Conservation (phyloP, 53 echinoderm and acorn worm genomes). For the Henricia sp. region DNA sequence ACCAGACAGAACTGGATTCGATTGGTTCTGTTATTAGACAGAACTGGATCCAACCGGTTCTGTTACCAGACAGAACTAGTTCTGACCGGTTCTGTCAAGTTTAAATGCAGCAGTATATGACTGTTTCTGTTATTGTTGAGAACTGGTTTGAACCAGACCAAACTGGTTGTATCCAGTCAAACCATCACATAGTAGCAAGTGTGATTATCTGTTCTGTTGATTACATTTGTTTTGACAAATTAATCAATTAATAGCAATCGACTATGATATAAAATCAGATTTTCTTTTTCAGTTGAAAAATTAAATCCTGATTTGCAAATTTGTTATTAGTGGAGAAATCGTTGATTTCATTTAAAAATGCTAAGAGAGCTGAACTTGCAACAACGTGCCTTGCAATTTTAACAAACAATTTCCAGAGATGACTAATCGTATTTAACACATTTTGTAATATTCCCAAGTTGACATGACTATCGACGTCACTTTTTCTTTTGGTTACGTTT, state of each 20-base stretch:
- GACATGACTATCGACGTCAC: too few species aligned
- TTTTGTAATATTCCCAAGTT: too few species aligned
- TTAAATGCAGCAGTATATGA: too few species aligned
- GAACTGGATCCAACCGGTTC: conserved; percentile 3
- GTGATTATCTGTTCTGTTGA: too few species aligned
- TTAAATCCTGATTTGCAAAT: not conserved
- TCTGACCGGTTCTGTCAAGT: not conserved
- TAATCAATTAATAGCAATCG: too few species aligned
- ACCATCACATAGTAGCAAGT: too few species aligned
- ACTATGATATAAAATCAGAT: not conserved
- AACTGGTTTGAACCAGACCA: not conserved
- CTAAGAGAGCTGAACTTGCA: conserved; percentile 43
- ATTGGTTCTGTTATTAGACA: not conserved
- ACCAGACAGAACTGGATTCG: conserved; percentile 1
- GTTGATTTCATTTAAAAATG: not conserved
- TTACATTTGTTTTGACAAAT: too few species aligned
- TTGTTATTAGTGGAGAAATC: not conserved
- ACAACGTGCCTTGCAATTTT: conserved; percentile 56
- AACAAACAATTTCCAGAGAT: too few species aligned
- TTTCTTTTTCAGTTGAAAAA: not conserved
- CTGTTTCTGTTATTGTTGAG: not conserved
- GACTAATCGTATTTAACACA: too few species aligned
- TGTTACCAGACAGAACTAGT: not conserved
- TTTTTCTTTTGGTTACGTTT: too few species aligned
- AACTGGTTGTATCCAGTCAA: not conserved